phyloP scores from a whole-genome alignment of 2,888 invertebrate genomes.

The Cerceris ruficornis region DNA sequence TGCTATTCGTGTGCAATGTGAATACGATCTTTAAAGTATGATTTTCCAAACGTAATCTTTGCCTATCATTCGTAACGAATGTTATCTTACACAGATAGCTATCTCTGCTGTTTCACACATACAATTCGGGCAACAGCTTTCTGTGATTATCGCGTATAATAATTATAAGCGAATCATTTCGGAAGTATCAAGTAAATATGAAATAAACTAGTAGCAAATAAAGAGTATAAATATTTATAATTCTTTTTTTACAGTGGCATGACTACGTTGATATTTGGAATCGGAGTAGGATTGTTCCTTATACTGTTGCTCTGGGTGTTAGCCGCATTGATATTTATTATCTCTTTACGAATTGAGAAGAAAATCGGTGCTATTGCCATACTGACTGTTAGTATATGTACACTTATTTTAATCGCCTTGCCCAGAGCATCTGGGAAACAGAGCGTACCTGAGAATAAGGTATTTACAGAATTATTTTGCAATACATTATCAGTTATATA shows the following conservation, averaged over 20 bases:
- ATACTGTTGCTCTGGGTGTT: conserved; percentile 86
- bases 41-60: no score
- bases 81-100: neutral
- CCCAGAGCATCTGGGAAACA: conserved; percentile 83
- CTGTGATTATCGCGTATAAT: neutral
- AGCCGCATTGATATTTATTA: conserved; percentile 85
- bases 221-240: conserved; percentile 1
- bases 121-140: neutral
- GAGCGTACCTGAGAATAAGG: conserved; percentile 81
- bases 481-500: conserved; percentile 4
- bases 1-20: no score
- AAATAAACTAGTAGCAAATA: neutral
- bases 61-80: neutral
- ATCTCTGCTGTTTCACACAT: neutral
- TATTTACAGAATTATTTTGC: conserved; percentile 74
- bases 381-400: conserved; percentile 83
- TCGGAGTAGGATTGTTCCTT: conserved; percentile 87
- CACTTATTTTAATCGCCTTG: conserved; percentile 84
- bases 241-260: conserved; percentile 41
- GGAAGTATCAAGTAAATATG: neutral
- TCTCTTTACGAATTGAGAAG: conserved; percentile 86
- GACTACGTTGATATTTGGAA: conserved; percentile 80
- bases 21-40: no score
- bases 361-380: conserved; percentile 86
- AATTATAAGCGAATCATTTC: neutral